Conservation (phyloP, 64 coral and sea anemone genomes). For the Montipora capricornis region DNA sequence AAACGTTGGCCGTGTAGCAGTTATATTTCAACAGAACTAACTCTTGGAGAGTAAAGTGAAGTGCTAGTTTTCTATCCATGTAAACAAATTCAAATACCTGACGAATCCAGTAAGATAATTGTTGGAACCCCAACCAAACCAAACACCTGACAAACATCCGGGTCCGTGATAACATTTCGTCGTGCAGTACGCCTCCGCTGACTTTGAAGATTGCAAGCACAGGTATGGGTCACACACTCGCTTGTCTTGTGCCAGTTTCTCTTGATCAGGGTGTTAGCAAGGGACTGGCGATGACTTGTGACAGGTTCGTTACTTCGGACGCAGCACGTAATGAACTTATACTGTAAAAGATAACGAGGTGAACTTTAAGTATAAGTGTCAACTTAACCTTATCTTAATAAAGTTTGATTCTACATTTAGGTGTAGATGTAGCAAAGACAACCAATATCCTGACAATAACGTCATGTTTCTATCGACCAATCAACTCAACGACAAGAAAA, state of each 20-base stretch:
- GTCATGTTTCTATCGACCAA: too few relatives aligned
- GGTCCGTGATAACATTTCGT: not conserved
- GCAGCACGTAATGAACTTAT: conserved; percentile 57
- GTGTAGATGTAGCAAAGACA: too few relatives aligned
- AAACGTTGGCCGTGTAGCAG: too few relatives aligned
- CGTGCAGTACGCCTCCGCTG: conserved; percentile 14
- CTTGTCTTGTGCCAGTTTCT: not conserved
- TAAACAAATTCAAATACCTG: not conserved
- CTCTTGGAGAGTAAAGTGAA: too few relatives aligned
- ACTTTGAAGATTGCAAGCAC: conserved; percentile 54
- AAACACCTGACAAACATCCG: conserved; percentile 63
- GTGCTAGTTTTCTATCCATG: too few relatives aligned
- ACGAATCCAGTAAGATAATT: conserved; percentile 25
- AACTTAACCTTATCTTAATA: too few relatives aligned
- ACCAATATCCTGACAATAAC: too few relatives aligned
- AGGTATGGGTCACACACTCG: conserved; percentile 36
- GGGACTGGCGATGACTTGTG: conserved; percentile 55
- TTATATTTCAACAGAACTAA: too few relatives aligned
- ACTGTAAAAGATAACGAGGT: not conserved
- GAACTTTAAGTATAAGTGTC: too few relatives aligned
- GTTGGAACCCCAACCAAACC: conserved; percentile 69
- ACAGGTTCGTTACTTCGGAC: conserved; percentile 32
- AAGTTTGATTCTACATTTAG: too few relatives aligned
- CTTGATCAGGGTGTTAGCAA: conserved; percentile 27
- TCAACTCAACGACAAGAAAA: too few relatives aligned